A percentile compares a stretch with the other conserved stretches of the same genome.
Conservation (phyloP, 2,113 vertebrate genomes). For the Rhabdornis inornatus region DNA sequence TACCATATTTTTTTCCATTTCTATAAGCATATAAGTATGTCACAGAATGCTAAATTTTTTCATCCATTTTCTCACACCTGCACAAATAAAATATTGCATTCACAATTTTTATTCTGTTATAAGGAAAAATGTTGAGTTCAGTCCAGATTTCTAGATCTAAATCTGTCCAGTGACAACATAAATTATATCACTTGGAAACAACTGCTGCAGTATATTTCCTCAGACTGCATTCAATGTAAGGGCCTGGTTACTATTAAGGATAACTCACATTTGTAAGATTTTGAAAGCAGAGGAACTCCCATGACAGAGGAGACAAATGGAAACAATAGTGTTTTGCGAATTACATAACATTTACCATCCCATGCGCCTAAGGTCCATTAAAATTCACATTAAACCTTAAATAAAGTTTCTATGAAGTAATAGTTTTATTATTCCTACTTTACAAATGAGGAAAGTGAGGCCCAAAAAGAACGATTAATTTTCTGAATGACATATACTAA, state of each 20-base stretch:
- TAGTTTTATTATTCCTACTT: neutral
- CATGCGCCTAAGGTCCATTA: neutral
- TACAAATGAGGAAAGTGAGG: neutral
- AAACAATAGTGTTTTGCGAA: neutral
- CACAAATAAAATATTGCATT: slow-evolving; percentile 50
- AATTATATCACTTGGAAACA: slow-evolving; percentile 11
- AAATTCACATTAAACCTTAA: neutral
- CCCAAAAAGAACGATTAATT: neutral
- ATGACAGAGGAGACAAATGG: slow-evolving; percentile 7
- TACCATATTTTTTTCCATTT: slow-evolving; percentile 24
- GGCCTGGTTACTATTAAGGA: neutral
- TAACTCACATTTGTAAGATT: neutral
- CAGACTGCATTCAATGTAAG: neutral
- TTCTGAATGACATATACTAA: neutral
- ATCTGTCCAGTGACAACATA: neutral
- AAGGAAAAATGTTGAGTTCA: slow-evolving; percentile 17
- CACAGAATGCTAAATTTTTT: slow-evolving; percentile 40
- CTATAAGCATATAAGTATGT: neutral
- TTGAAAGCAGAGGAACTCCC: neutral
- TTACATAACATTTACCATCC: neutral
- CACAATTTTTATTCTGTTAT: slow-evolving; percentile 24
- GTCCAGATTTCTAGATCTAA: slow-evolving; percentile 24
- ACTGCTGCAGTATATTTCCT: neutral
- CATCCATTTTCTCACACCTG: neutral
- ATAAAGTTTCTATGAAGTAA: neutral